phyloP scores from a whole-genome alignment of 1,140 invertebrate species.

The Laupala kohalensis region DNA sequence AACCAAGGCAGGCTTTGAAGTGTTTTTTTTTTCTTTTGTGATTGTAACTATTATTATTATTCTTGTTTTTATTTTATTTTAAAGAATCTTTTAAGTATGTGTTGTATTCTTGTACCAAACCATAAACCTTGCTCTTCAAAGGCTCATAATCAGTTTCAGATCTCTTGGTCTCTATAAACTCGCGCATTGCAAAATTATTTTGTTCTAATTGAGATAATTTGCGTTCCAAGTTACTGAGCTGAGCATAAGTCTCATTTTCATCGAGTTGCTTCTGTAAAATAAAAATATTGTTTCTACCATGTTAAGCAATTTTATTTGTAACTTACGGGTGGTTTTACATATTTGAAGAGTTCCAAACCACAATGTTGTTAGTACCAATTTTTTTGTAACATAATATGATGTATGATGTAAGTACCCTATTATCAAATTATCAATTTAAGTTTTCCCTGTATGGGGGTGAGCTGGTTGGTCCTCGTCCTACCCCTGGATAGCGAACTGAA shows the following conservation, averaged over 20 bases:
- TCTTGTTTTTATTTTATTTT: conserved; percentile 17
- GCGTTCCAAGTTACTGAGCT: conserved; percentile 47
- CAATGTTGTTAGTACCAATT: too few species aligned
- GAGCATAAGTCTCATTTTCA: conserved; percentile 52
- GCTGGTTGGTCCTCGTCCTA: too few species aligned
- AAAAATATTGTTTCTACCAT: conserved; percentile 10
- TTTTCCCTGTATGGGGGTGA: too few species aligned
- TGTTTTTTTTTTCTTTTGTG: neutral
- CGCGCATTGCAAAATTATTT: conserved; percentile 45
- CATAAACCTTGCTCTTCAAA: conserved; percentile 32
- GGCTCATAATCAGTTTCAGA: conserved; percentile 48
- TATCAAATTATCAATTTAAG: too few species aligned
- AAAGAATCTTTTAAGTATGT: conserved; percentile 20
- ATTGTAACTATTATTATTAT: neutral
- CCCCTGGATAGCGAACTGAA: too few species aligned
- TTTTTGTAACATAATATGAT: too few species aligned
- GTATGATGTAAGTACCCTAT: too few species aligned
- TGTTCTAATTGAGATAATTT: conserved; percentile 49
- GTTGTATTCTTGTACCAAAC: conserved; percentile 20
- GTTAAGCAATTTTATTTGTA: neutral
- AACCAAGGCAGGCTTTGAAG: too few species aligned
- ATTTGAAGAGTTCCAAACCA: too few species aligned
- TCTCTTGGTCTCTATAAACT: conserved; percentile 46
- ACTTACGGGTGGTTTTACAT: neutral
- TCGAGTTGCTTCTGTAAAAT: conserved; percentile 40